phyloP scores from a whole-genome alignment of 2,888 invertebrate species.

The Heliconius sara region DNA sequence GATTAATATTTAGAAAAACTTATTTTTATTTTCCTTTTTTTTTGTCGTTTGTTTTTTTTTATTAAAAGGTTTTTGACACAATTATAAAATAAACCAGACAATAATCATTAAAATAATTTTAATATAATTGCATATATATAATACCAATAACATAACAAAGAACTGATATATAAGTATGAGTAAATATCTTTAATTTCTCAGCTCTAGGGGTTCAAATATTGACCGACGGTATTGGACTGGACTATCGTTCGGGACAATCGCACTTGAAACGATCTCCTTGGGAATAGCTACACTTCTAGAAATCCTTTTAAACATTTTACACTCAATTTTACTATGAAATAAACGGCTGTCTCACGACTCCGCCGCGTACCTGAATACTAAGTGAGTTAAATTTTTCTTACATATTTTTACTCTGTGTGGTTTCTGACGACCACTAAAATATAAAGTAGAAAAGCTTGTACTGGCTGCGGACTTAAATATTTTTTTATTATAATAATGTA shows the following conservation, averaged over 20 bases:
- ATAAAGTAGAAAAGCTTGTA: background rate
- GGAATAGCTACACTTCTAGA: constrained; percentile 35
- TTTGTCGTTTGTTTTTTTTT: too few species aligned
- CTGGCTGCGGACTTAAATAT: background rate
- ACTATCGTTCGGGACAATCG: constrained; percentile 47
- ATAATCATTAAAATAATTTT: background rate
- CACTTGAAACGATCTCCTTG: constrained; percentile 40
- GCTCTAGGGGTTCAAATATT: constrained; percentile 67
- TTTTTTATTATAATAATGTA: too few species aligned
- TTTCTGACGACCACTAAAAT: background rate
- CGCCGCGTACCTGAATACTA: constrained; percentile 13
- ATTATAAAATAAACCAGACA: background rate
- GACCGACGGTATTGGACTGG: constrained; percentile 59
- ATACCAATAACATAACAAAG: background rate
- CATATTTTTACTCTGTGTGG: background rate
- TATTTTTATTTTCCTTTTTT: too few species aligned
- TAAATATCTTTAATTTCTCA: constrained; percentile 69
- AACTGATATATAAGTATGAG: constrained; percentile 45
- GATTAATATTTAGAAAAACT: too few species aligned
- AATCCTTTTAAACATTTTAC: constrained; percentile 18
- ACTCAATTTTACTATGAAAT: constrained; percentile 26
- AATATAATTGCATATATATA: too few species aligned
- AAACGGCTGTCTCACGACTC: constrained; percentile 16
- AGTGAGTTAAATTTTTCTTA: constrained; percentile 15
- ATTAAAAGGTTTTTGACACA: background rate